Base-by-base conservation (phyloP, 2,888 invertebrate species). In the Pyrrhia umbra region DNA sequence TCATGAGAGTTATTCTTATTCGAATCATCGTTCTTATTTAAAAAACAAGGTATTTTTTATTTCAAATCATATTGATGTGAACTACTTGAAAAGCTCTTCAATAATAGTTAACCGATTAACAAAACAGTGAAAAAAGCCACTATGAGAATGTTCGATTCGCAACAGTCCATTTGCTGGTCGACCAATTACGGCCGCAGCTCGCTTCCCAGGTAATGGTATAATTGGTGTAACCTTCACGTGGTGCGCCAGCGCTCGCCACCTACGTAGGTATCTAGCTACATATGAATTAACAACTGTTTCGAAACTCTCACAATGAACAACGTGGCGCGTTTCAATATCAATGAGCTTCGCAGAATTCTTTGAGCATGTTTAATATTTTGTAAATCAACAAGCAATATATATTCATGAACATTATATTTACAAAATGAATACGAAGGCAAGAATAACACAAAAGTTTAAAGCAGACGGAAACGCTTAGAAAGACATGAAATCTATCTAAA, bases 221-320 rank as follows among this genome's bases (percentile, higher is more conserved):
- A 81, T 77, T 70, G 82, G 55, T 68, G 58, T 68, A 64, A 72
- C 80, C 80, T 79, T 58, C 66, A 55, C 45, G 71, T 52, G 50
- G 54, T 25, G 16, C 37, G 25, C 49, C 51, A 61, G 60, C 70
- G 62, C 52, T 62, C 69, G 46, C 40, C 57, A 49, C 34, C 54
- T n/a, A n/a, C n/a, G n/a, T n/a, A n/a, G n/a, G n/a, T 34, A 34
- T 34, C 34, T 34, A n/a, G 9, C 27, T 27, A 34, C 43, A 40
- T 42, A 55, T 39, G 46, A 51, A 16, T 51, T 49, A 72, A 59
- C 66, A 59, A 65, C 47, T 60, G 62, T 75, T 75, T 46, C 42
- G 75, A 58, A 51, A 54, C 54, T 75, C 60, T 68, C 70, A 21
- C 61, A 61, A 34, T 37, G 21, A 9, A n/a, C 27, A 13, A 6